phyloP scores from a whole-genome alignment of 2,888 invertebrate genomes.

The Netelia fuscicornis region DNA sequence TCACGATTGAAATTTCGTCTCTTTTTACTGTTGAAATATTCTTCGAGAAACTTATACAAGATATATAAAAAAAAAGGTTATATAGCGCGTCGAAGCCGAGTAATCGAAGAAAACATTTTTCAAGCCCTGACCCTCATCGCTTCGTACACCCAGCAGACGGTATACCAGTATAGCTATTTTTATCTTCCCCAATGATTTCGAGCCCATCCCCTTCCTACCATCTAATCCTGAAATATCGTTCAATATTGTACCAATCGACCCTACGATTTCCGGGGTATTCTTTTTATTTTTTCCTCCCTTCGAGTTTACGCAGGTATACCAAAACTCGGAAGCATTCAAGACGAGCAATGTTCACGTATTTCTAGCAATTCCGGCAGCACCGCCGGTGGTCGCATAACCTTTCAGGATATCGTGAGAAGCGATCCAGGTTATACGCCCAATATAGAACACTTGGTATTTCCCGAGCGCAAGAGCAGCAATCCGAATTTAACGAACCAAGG shows the following conservation, averaged over 20 bases:
- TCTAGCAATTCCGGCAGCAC: slow-evolving; percentile 72
- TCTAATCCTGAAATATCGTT: too few relatives aligned
- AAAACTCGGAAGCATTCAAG: slow-evolving; percentile 19
- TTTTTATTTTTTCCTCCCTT: neutral
- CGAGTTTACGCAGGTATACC: neutral
- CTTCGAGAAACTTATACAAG: neutral
- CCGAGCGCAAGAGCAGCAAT: slow-evolving; percentile 85
- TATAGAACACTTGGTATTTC: slow-evolving; percentile 87
- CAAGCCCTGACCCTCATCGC: too few relatives aligned
- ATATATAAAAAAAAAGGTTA: neutral
- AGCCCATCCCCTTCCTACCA: too few relatives aligned
- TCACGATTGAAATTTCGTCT: too few relatives aligned
- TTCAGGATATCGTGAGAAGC: slow-evolving; percentile 83
- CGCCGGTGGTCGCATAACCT: slow-evolving; percentile 77
- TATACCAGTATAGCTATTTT: too few relatives aligned
- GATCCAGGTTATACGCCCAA: slow-evolving; percentile 87
- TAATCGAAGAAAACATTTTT: too few relatives aligned
- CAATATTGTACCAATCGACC: too few relatives aligned
- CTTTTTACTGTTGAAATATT: neutral
- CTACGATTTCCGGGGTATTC: too few relatives aligned
- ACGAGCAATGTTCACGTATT: slow-evolving; percentile 40
- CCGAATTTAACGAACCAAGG: slow-evolving; percentile 81
- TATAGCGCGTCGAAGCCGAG: too few relatives aligned
- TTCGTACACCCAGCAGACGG: too few relatives aligned
- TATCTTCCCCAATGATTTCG: too few relatives aligned